Percentiles rank a stretch among this genome's conserved stretches.
phyloP scores from a whole-genome alignment of 1,140 invertebrate species.

The Neodiprion fabricii region DNA sequence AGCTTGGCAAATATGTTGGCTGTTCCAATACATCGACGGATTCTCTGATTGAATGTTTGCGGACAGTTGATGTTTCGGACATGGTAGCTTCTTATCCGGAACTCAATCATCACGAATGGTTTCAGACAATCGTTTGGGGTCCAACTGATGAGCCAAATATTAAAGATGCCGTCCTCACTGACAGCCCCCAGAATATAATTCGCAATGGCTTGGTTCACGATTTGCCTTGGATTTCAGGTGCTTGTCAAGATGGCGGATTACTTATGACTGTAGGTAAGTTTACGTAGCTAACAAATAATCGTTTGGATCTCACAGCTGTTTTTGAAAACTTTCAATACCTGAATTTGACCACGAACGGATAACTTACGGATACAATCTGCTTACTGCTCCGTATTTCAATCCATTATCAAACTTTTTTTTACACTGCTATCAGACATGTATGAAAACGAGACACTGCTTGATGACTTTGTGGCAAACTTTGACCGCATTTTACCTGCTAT shows the following conservation, averaged over 20 bases:
- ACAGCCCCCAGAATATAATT: conserved; percentile 22
- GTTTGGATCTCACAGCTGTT: neutral
- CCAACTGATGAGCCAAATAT: conserved; percentile 26
- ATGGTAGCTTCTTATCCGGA: conserved; percentile 2
- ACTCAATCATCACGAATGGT: conserved; percentile 18
- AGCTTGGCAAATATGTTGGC: conserved; percentile 19
- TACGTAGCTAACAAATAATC: neutral
- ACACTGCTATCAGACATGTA: neutral
- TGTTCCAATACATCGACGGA: conserved; percentile 25
- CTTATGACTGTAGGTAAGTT: neutral
- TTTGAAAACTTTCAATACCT: no score
- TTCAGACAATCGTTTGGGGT: conserved; percentile 18
- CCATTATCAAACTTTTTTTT: neutral
- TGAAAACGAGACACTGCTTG: no score
- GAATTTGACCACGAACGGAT: no score
- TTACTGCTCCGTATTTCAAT: neutral
- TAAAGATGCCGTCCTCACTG: conserved; percentile 27
- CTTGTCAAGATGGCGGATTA: conserved; percentile 27
- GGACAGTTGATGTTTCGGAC: conserved; percentile 4
- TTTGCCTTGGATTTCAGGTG: conserved; percentile 27
- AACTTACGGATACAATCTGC: no score
- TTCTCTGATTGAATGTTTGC: conserved; percentile 27
- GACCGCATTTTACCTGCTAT: neutral
- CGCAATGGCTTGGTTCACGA: conserved; percentile 19
- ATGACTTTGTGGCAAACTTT: neutral